Conservation (phyloP, 1,140 invertebrate genomes). For the Drosophila ogumai region DNA sequence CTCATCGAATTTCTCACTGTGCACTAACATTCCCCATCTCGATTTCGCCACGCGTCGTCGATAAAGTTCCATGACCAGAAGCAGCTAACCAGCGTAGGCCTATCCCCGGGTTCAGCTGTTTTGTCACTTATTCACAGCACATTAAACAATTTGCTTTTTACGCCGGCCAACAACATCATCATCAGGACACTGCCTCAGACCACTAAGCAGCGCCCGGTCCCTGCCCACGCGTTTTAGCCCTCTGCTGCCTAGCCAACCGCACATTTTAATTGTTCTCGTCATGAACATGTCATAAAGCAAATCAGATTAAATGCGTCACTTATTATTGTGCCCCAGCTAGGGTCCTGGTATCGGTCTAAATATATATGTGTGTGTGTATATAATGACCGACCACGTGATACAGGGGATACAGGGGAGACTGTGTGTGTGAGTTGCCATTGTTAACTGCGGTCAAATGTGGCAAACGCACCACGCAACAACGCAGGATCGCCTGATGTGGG, state of each 20-base stretch:
- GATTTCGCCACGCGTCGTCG: constrained; percentile 56
- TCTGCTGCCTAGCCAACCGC: constrained; percentile 78
- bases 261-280: constrained; percentile 83
- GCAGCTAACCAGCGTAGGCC: constrained; percentile 21
- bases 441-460: constrained; percentile 81
- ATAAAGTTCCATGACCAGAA: constrained; percentile 69
- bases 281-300: constrained; percentile 83
- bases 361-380: constrained; percentile 4
- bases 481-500: constrained; percentile 43
- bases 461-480: constrained; percentile 63
- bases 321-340: constrained; percentile 72
- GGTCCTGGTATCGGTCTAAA: constrained; percentile 41
- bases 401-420: neutral
- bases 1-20: neutral
- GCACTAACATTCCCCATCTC: constrained; percentile 11
- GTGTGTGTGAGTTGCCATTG: constrained; percentile 50
- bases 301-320: constrained; percentile 83
- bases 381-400: constrained; percentile 38
- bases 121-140: constrained; percentile 83
- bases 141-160: constrained; percentile 84
- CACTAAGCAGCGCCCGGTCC: neutral
- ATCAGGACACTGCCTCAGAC: constrained; percentile 31
- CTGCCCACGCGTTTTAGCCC: constrained; percentile 19
- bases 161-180: constrained; percentile 73
- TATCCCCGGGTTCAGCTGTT: constrained; percentile 71